Conservation (phyloP, 2,797 vertebrate species). For the Trachops cirrhosus region DNA sequence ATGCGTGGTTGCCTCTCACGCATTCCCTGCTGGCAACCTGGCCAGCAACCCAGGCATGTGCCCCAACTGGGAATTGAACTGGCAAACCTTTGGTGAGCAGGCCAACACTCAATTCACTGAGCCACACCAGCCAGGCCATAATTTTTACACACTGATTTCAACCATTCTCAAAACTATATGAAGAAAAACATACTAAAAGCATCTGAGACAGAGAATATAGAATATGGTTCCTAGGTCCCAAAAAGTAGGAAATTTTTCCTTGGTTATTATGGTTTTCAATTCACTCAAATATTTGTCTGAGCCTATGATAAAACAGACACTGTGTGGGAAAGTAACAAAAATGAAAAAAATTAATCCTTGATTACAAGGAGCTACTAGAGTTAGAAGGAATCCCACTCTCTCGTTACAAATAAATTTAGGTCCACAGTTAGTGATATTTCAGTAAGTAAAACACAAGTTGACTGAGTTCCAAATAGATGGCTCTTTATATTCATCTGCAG, state of each 20-base stretch:
- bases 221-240: neutral
- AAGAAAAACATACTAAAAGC: conserved; percentile 12
- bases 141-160: neutral
- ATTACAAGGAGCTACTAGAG: neutral
- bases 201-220: neutral
- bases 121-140: too few species aligned
- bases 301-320: neutral
- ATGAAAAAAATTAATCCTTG: conserved; percentile 32
- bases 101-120: too few species aligned
- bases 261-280: conserved; percentile 1
- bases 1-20: too few species aligned
- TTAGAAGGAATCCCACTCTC: neutral
- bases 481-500: neutral
- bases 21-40: too few species aligned
- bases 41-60: too few species aligned
- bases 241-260: neutral
- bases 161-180: neutral
- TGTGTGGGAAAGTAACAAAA: neutral
- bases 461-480: neutral
- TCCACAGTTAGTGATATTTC: neutral
- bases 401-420: conserved; percentile 38
- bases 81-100: too few species aligned
- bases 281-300: neutral
- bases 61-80: too few species aligned
- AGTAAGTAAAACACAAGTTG: neutral